Percentiles rank a stretch among this genome's conserved stretches.
phyloP scores from a whole-genome alignment of 2,888 invertebrate genomes.

The Nephrotoma flavescens region DNA sequence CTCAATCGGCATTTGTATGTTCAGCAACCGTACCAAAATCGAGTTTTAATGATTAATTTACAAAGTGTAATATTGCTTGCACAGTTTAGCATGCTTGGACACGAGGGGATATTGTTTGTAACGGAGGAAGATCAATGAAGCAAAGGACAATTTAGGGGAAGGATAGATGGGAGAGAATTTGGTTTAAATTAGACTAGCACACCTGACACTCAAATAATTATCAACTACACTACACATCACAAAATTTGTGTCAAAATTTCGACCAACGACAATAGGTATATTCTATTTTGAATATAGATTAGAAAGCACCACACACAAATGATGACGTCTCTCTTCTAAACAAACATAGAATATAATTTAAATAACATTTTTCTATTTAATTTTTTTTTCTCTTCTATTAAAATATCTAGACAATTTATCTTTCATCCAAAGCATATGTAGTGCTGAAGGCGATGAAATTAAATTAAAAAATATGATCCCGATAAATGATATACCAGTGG shows the following conservation, averaged over 20 bases:
- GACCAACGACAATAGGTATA: neutral
- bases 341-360: neutral
- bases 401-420: slow-evolving; percentile 38
- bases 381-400: slow-evolving; percentile 12
- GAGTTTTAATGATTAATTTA: too few species aligned
- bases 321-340: neutral
- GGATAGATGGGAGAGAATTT: too few species aligned
- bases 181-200: too few species aligned
- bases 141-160: too few species aligned
- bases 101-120: too few species aligned
- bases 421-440: slow-evolving; percentile 44
- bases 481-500: slow-evolving; percentile 25
- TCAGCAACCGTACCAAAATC: too few species aligned
- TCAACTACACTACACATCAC: neutral
- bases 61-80: too few species aligned
- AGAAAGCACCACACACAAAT: neutral
- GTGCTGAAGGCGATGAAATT: slow-evolving; percentile 31
- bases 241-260: neutral
- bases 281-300: too few species aligned
- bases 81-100: too few species aligned
- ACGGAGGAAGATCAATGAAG: too few species aligned
- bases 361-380: neutral
- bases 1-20: too few species aligned
- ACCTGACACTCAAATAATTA: neutral
- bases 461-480: slow-evolving; percentile 21